Evolutionary conservation across 2,888 invertebrate species (phyloP).

Genomic region (Caenorhabditis uteleia): DNA sequence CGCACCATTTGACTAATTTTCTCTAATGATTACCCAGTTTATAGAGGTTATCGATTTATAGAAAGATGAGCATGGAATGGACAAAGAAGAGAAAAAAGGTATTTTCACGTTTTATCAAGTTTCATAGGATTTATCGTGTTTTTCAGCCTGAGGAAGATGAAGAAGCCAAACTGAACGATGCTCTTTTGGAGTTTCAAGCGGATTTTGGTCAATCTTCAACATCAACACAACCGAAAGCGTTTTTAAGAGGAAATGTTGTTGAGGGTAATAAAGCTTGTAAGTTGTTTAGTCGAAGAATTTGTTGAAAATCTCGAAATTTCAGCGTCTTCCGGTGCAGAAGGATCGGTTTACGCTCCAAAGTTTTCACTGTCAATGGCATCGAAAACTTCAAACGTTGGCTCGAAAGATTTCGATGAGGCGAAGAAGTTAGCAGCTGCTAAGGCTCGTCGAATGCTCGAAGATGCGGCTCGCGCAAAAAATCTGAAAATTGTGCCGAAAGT

Average conservation of each 20-base stretch:
- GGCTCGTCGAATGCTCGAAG: slow-evolving; percentile 60
- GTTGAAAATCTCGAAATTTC: not conserved
- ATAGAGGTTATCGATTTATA: too few relatives aligned
- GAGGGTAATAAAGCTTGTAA: slow-evolving; percentile 57
- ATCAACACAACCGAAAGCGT: slow-evolving; percentile 78
- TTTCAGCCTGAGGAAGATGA: slow-evolving; percentile 27
- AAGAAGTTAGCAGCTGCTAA: slow-evolving; percentile 62
- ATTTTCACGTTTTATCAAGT: too few relatives aligned
- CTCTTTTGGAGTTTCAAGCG: slow-evolving; percentile 34
- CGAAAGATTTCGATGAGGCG: slow-evolving; percentile 57
- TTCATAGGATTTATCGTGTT: too few relatives aligned
- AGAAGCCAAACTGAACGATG: slow-evolving; percentile 37
- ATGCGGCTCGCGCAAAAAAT: slow-evolving; percentile 39
- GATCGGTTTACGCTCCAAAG: slow-evolving; percentile 33
- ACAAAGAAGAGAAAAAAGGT: slow-evolving; percentile 31
- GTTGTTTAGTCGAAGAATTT: slow-evolving; percentile 1
- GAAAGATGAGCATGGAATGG: slow-evolving; percentile 39
- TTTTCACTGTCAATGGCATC: slow-evolving; percentile 22
- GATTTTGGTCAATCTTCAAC: slow-evolving; percentile 29
- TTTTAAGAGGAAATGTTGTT: slow-evolving; percentile 97
- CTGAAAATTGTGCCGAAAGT: slow-evolving; percentile 39
- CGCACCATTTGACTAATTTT: too few relatives aligned
- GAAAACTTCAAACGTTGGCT: slow-evolving; percentile 26
- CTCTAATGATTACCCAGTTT: too few relatives aligned
- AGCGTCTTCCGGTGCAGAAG: slow-evolving; percentile 16